Percentiles rank a stretch among this genome's conserved stretches.
Evolutionary conservation across 2,113 vertebrate genomes (phyloP).

Genomic region (cattle (Bos taurus)): DNA sequence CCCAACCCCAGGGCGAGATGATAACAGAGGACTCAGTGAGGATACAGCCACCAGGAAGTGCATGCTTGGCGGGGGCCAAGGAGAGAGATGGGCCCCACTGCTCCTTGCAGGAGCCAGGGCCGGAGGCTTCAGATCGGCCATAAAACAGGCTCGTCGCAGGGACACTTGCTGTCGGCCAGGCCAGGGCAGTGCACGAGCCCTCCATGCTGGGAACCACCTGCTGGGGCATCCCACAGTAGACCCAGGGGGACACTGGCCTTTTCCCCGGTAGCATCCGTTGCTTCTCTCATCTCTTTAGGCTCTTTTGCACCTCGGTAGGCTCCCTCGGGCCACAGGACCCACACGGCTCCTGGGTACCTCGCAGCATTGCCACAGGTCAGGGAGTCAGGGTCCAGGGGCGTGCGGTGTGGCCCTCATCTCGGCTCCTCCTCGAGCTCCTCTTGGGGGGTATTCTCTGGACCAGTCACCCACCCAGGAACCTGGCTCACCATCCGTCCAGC

Average conservation of each 20-base stretch:
- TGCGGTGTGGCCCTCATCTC: not conserved
- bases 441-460: not conserved
- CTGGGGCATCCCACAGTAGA: not conserved
- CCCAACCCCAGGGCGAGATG: not conserved
- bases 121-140: not conserved
- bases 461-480: not conserved
- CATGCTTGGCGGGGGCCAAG: not conserved
- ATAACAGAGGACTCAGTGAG: too few species aligned
- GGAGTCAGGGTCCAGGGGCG: not conserved
- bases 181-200: not conserved
- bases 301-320: fast-evolving
- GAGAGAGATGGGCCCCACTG: not conserved
- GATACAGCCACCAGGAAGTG: not conserved
- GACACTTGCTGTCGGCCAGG: too few species aligned
- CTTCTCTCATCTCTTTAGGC: not conserved
- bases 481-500: fast-evolving
- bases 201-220: not conserved
- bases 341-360: fast-evolving
- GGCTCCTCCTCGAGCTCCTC: not conserved
- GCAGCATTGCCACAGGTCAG: fast-evolving
- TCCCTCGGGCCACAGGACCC: not conserved
- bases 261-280: fast-evolving
- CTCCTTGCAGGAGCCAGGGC: not conserved
- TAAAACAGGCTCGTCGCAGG: fast-evolving
- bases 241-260: not conserved